Evolutionary conservation across 2,113 vertebrate species (phyloP).

Genomic region (Panthera tigris): DNA sequence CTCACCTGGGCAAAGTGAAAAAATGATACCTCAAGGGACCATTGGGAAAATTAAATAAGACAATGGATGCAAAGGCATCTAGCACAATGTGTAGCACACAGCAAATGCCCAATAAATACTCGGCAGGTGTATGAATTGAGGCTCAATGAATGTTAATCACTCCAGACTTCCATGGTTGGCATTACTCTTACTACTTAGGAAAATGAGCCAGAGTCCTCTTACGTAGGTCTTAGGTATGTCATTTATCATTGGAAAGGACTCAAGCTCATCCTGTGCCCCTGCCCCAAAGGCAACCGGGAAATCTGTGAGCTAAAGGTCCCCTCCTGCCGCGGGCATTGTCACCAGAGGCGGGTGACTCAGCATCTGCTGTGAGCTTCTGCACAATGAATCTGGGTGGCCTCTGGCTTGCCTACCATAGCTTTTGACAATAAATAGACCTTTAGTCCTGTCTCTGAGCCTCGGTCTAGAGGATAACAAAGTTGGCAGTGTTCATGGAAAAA

Average conservation of each 20-base stretch:
- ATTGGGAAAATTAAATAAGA: neutral
- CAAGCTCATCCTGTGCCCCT: neutral
- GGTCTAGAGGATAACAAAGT: neutral
- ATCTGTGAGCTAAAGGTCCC: neutral
- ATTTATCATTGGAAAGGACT: neutral
- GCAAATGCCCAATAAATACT: neutral
- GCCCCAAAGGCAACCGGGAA: neutral
- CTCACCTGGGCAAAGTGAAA: neutral
- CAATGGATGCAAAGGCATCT: neutral
- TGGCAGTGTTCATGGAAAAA: neutral
- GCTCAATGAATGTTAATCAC: neutral
- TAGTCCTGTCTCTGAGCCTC: neutral
- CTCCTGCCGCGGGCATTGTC: neutral
- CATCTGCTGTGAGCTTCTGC: neutral
- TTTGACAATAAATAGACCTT: neutral
- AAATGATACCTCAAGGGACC: constrained; percentile 2
- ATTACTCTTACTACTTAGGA: neutral
- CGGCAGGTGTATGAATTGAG: neutral
- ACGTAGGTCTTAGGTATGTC: neutral
- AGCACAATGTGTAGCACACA: neutral
- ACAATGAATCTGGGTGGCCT: neutral
- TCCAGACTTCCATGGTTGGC: neutral
- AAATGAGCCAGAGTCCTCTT: neutral
- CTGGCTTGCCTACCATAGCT: neutral
- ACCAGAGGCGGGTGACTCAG: neutral